Conservation (phyloP, 2,113 vertebrate genomes). For the Corythoichthys intestinalis region DNA sequence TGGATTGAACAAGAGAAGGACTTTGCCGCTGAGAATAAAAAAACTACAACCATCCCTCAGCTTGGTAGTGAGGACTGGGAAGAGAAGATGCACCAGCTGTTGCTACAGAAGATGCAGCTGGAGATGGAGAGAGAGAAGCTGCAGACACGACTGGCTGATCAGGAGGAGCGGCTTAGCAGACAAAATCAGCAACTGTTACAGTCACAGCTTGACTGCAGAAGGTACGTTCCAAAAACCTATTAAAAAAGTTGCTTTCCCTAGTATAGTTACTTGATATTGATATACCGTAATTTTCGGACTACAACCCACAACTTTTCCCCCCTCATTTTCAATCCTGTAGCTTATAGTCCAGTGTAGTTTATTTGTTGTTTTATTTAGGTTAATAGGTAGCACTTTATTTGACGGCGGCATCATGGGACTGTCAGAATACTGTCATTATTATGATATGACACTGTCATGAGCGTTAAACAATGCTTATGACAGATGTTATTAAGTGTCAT, state of each 20-base stretch:
- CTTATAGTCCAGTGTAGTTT: too few relatives aligned
- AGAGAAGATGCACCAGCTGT: slow-evolving; percentile 79
- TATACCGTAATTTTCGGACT: too few relatives aligned
- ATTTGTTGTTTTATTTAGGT: too few relatives aligned
- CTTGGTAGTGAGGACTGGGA: slow-evolving; percentile 74
- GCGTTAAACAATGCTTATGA: too few relatives aligned
- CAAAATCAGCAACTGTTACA: slow-evolving; percentile 83
- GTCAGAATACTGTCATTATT: too few relatives aligned
- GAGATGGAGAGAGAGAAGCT: slow-evolving; percentile 87
- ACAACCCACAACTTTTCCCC: too few relatives aligned
- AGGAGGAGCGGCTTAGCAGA: slow-evolving; percentile 81
- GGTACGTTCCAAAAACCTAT: slow-evolving; percentile 55
- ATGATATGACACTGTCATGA: too few relatives aligned
- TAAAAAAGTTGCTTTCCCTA: slow-evolving; percentile 1
- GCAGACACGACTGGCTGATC: slow-evolving; percentile 80
- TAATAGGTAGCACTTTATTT: too few relatives aligned
- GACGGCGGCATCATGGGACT: too few relatives aligned
- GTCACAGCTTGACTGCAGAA: slow-evolving; percentile 74
- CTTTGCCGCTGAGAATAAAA: slow-evolving; percentile 13
- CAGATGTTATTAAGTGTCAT: too few relatives aligned
- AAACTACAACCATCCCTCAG: slow-evolving; percentile 34
- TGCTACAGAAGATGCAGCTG: slow-evolving; percentile 90
- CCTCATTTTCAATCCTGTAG: too few relatives aligned
- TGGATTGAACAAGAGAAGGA: not conserved
- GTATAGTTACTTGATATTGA: not conserved